Percentiles rank a stretch among this genome's conserved stretches.
These are phyloP conservation scores for Drosophila orena DNA, from an alignment of 1,140 invertebrate species.

Conservation along the genomic window DNA sequence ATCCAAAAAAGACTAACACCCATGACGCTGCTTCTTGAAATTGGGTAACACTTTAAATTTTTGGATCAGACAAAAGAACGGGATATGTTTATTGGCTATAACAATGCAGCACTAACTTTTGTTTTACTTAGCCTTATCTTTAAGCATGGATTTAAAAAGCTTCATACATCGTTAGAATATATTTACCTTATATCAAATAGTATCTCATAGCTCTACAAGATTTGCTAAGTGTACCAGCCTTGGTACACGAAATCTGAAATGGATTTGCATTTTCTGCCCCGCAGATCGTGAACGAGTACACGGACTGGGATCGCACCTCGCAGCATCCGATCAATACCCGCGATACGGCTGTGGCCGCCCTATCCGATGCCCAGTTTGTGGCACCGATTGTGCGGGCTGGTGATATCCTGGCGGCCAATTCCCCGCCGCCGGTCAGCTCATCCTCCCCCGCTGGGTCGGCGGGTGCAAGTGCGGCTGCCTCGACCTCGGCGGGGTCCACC, in stretches of 20 bases:
- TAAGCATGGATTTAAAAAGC: too few species aligned
- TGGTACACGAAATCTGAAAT: background rate
- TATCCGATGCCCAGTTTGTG: constrained; percentile 96
- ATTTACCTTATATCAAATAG: too few species aligned
- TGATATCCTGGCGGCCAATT: constrained; percentile 89
- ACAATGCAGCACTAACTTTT: background rate
- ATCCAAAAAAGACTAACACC: background rate
- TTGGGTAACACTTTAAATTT: too few species aligned
- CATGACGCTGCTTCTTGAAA: too few species aligned
- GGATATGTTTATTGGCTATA: background rate
- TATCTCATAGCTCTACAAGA: background rate
- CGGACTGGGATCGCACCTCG: constrained; percentile 97
- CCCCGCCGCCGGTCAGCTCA: constrained; percentile 82
- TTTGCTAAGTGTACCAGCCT: background rate
- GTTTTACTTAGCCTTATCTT: too few species aligned
- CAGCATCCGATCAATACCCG: constrained; percentile 96
- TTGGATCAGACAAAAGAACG: too few species aligned
- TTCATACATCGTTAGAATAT: too few species aligned
- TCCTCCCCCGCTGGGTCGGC: constrained; percentile 53
- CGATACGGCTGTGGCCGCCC: constrained; percentile 95
- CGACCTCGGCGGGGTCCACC: constrained; percentile 63
- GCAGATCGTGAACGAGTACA: constrained; percentile 96
- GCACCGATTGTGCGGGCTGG: constrained; percentile 93
- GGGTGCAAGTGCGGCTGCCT: constrained; percentile 71
- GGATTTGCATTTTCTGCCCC: constrained; percentile 9